Conservation (phyloP, 2,797 vertebrate species). For the Silurus aristotelis region DNA sequence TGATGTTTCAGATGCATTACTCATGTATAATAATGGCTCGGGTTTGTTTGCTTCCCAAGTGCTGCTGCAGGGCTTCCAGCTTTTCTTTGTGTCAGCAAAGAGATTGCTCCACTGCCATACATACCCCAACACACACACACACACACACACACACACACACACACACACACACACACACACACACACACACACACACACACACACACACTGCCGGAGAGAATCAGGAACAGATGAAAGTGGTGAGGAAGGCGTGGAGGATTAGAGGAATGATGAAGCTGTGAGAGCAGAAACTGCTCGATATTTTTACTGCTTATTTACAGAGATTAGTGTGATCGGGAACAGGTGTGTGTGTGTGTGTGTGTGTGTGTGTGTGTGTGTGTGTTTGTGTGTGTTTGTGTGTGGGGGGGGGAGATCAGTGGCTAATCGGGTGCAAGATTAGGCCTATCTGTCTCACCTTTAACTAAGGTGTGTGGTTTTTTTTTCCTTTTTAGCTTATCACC, state of each 20-base stretch:
- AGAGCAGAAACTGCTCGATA: neutral
- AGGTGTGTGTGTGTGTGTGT: neutral
- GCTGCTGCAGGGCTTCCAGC: neutral
- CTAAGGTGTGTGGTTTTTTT: neutral
- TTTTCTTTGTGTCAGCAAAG: neutral
- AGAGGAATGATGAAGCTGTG: neutral
- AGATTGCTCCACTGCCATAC: neutral
- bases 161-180: neutral
- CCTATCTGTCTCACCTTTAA: neutral
- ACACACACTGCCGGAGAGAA: neutral
- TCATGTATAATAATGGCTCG: neutral
- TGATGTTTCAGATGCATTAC: neutral
- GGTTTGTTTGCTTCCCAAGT: neutral
- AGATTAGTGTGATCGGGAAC: neutral
- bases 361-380: neutral
- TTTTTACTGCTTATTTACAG: neutral
- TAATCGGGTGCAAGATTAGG: neutral
- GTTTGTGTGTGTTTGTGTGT: neutral
- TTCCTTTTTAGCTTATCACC: neutral
- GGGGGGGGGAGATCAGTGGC: neutral
- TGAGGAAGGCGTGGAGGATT: neutral
- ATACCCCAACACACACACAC: neutral
- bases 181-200: neutral
- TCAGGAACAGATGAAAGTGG: neutral
- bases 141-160: neutral